These are phyloP conservation scores for Aix galericulata DNA, from an alignment of 2,113 vertebrate genomes.

Conservation along the genomic window DNA sequence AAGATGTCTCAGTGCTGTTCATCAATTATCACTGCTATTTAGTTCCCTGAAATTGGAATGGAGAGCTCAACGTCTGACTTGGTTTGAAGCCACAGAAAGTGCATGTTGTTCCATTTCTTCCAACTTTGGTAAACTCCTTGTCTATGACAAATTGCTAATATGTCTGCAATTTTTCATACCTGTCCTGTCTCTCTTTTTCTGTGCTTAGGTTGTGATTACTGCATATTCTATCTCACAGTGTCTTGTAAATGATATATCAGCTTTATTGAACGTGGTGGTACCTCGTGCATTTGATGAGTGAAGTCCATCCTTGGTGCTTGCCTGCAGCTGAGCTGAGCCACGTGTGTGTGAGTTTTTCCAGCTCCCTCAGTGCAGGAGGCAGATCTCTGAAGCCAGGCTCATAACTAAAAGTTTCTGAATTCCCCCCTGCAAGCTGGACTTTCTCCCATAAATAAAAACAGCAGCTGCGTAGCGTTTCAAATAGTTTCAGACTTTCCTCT, in stretches of 20 bases:
- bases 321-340: background rate
- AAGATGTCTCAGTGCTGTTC: background rate
- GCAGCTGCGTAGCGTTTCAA: background rate
- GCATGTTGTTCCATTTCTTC: background rate
- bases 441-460: background rate
- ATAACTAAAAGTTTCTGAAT: background rate
- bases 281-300: background rate
- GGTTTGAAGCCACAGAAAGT: background rate
- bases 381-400: background rate
- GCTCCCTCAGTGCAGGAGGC: background rate
- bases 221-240: background rate
- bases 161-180: background rate
- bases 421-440: background rate
- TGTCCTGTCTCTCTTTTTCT: background rate
- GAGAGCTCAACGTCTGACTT: background rate
- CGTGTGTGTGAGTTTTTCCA: rapidly evolving
- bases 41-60: background rate
- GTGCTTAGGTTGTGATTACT: conserved; percentile 18
- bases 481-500: background rate
- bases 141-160: conserved; percentile 16
- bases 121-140: background rate
- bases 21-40: conserved; percentile 29
- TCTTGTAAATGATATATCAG: conserved; percentile 20
- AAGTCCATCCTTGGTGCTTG: background rate
- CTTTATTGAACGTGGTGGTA: background rate